Conservation (phyloP, 1,140 invertebrate genomes). For the Hypothenemus hampei region DNA sequence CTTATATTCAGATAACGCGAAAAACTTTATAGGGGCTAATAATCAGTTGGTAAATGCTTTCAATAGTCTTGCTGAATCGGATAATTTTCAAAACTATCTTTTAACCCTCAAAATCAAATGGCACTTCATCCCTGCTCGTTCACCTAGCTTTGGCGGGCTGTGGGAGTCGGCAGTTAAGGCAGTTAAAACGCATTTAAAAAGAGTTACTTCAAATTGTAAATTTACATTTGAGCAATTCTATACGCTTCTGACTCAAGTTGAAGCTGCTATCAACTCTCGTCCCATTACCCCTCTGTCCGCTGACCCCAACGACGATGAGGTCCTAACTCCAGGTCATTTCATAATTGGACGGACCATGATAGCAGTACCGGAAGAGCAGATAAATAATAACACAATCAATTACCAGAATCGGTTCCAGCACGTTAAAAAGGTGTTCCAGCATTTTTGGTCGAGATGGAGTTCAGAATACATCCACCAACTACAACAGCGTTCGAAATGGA, state of each 20-base stretch:
- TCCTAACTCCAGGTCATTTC: conserved; percentile 34
- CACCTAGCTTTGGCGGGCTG: conserved; percentile 27
- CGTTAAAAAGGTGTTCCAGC: no score
- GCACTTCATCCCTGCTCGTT: conserved; percentile 37
- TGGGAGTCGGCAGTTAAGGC: conserved; percentile 18
- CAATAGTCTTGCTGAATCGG: not conserved
- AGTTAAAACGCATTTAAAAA: conserved; percentile 21
- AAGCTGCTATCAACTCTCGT: conserved; percentile 26
- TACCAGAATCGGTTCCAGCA: not conserved
- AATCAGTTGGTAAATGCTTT: not conserved
- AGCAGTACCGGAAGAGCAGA: conserved; percentile 6
- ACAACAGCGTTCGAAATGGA: no score
- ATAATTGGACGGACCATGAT: conserved; percentile 33
- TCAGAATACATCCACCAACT: no score
- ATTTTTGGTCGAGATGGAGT: no score
- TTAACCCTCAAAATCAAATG: conserved; percentile 26
- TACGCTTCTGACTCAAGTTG: conserved; percentile 24
- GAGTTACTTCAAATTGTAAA: not conserved
- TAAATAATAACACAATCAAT: not conserved
- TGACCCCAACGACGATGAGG: conserved; percentile 19
- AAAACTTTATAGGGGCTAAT: conserved; percentile 39
- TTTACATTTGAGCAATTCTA: conserved; percentile 27
- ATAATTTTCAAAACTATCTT: conserved; percentile 1
- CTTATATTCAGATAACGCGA: conserved; percentile 38
- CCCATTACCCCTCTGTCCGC: conserved; percentile 10